Base-by-base conservation (phyloP, 37 sponge, comb jelly and placozoan genomes). In the Chondrilla cf. caribensis region DNA sequence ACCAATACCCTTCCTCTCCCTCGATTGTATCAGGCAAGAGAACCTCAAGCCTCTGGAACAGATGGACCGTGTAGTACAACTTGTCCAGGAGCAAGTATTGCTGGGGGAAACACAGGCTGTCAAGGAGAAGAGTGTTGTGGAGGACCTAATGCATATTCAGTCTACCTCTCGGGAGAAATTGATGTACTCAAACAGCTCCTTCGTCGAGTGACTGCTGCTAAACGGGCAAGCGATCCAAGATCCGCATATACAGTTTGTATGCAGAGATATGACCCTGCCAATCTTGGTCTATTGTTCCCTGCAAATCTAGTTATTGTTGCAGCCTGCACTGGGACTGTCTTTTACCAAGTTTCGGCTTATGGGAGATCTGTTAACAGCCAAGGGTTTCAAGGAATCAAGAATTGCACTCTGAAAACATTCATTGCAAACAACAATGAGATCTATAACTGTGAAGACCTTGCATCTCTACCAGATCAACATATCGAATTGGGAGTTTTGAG, bases 61-160 rank as follows among this genome's bases (percentile, higher is more conserved):
- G 64, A 28, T 29, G 64, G 64, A 19, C 25, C 29, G 18, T 62
- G 64, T 62, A 28, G 25, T 28, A 62, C 64, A 5, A n/a, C 64
- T 15, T 62, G 64, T 62, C 64, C 64, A 7, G 64, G 64, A 29
- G 29, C 64, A 7, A 15, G 18, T 15, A 29, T 62, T 29, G 64
- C 64, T 29, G 29, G 64, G 5, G 6, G 29, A 4, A n/a, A 15
- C 6, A 15, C 29, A 62, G 64, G 6, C 15, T 62, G 64, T 62
- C 29, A 29, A 29, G 64, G 64, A 29, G 22, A 6, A 19, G 64
- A 62, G 22, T 62, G 64, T 28, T 62, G 64, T 62, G 64, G 64
- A 29, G 64, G 64, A 62, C 64, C 64, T 5, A n/a, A 62, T 6
- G 64, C 64, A 62, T 62, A 62, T 15, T 62, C 64, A 6, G 64